phyloP scores from a whole-genome alignment of 1,140 invertebrate genomes.

The Bathynomus jamesi region DNA sequence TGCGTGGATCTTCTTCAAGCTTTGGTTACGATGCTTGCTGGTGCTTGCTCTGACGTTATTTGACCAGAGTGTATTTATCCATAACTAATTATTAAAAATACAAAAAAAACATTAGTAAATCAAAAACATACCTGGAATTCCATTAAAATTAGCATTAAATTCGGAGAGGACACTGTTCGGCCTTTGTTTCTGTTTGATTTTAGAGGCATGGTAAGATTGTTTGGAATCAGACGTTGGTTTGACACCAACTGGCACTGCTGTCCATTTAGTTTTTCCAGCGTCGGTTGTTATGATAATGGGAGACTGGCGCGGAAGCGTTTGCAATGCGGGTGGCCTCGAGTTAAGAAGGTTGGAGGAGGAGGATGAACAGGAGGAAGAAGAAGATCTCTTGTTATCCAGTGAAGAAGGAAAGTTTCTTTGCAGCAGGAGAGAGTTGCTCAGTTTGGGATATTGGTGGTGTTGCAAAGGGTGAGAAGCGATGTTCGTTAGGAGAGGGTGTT shows the following conservation, averaged over 20 bases:
- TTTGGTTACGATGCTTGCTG: too few species aligned
- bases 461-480: slow-evolving; percentile 9
- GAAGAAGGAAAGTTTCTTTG: slow-evolving; percentile 27
- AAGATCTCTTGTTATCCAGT: slow-evolving; percentile 9
- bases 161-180: not conserved
- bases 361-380: slow-evolving; percentile 10
- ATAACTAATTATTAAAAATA: too few species aligned
- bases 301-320: slow-evolving; percentile 38
- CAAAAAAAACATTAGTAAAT: too few species aligned
- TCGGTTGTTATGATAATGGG: slow-evolving; percentile 28
- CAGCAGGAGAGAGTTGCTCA: slow-evolving; percentile 4
- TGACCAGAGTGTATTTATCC: too few species aligned
- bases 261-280: not conserved
- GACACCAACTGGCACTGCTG: not conserved
- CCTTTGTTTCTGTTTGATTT: not conserved
- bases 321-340: slow-evolving; percentile 27
- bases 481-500: slow-evolving; percentile 5
- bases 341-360: slow-evolving; percentile 16
- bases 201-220: not conserved
- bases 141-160: not conserved
- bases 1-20: too few species aligned
- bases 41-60: too few species aligned
- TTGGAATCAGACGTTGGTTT: not conserved
- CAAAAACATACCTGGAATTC: not conserved
- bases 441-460: slow-evolving; percentile 18